Percentiles rank a stretch among this genome's conserved stretches.
Evolutionary conservation across 2,888 invertebrate species (phyloP).

Genomic region (Cheilosia vernalis): DNA sequence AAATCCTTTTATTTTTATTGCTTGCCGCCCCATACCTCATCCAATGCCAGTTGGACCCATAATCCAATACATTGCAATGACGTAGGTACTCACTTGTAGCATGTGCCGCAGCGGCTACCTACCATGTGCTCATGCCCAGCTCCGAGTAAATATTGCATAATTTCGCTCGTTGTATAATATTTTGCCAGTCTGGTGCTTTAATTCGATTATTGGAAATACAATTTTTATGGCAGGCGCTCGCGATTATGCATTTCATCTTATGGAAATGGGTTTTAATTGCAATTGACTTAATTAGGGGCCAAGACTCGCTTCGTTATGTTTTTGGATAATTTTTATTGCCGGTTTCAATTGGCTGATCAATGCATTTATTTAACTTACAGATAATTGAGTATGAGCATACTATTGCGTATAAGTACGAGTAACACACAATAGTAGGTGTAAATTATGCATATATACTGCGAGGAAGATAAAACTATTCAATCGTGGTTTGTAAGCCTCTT

Average conservation of each 20-base stretch:
- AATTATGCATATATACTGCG: not conserved
- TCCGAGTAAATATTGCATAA: conserved; percentile 43
- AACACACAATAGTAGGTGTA: not conserved
- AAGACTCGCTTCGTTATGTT: conserved; percentile 50
- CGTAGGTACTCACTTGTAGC: not conserved
- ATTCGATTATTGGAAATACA: conserved; percentile 49
- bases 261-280: conserved; percentile 61
- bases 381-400: conserved; percentile 4
- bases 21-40: not conserved
- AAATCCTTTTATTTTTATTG: conserved; percentile 50
- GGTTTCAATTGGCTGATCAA: conserved; percentile 55
- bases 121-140: conserved; percentile 28
- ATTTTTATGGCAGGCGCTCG: conserved; percentile 30
- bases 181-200: conserved; percentile 35
- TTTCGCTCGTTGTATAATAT: conserved; percentile 54
- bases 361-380: conserved; percentile 16
- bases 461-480: conserved; percentile 19
- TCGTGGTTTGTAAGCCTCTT: conserved; percentile 10
- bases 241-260: conserved; percentile 46
- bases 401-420: conserved; percentile 11
- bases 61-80: not conserved
- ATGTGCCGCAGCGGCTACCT: not conserved
- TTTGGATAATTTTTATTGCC: conserved; percentile 56
- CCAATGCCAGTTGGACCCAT: conserved; percentile 5
- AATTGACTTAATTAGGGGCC: conserved; percentile 51